Evolutionary conservation across 2,797 vertebrate genomes (phyloP), one percentile per base, ranked within the genome.

Genomic region (Pseudochaenichthys georgianus): DNA sequence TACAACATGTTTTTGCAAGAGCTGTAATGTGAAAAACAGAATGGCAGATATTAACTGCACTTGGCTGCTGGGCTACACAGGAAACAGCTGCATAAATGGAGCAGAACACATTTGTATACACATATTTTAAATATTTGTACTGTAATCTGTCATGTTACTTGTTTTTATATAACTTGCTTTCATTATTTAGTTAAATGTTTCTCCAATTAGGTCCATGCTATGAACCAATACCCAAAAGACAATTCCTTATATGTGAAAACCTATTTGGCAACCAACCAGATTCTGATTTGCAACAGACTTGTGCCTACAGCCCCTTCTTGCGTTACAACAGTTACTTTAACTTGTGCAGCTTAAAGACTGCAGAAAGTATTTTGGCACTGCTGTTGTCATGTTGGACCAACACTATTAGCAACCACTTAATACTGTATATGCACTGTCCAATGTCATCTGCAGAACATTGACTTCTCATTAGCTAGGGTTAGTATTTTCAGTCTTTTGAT

Each of bases 31-130:
- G 19, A 48, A 62, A 53, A 9, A 11, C 45, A 62, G 1, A 64
- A 10, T 21, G n/a, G 9, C 51, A 62, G 17, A 21, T 71, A 64
- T 57, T 46, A 51, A 0, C 9, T 47, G n/a, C 6, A 48, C 6
- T 59, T 47, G 64, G 72, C 51, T 60, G 50, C 12, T 19, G 17
- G 0, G 11, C 48, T 9, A 31, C 23, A 71, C 48, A 71, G 80
- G 70, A 86, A 84, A 62, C 76, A 65, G 74, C 70, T 85, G 81
- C 78, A 23, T 12, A 34, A 54, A 13, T 1, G 1, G 4, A 73
- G 31, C 0, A 3, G 55, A 47, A 13, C 53, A 28, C 3, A 52
- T 41, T 38, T 38, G 8, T 38, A 1, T 38, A 38, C 2, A 38
- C 34, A 38, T 38, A 38, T 38, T 38, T 38, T 0, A 7, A 38